phyloP scores from a whole-genome alignment of 2,113 vertebrate genomes.

The Arvicanthis niloticus region DNA sequence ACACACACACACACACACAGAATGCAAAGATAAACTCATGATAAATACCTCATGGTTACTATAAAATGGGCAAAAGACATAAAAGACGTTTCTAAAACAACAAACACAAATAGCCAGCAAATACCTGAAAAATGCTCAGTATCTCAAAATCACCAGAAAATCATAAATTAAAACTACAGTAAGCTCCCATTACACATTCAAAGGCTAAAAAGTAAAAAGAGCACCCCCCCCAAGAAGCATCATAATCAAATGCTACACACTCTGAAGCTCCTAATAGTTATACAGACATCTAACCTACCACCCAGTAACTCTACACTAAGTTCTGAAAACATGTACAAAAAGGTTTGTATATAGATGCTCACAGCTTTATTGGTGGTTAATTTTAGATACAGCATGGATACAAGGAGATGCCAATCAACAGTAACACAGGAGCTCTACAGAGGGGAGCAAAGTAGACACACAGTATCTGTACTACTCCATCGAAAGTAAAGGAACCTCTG shows the following conservation, averaged over 20 bases:
- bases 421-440: not conserved
- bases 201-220: not conserved
- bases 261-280: not conserved
- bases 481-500: not conserved
- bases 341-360: not conserved
- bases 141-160: not conserved
- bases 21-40: not conserved
- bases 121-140: not conserved
- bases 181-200: not conserved
- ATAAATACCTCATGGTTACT: not conserved
- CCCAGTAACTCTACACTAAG: not conserved
- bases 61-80: not conserved
- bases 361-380: not conserved
- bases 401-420: not conserved
- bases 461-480: not conserved
- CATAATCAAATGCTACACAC: too few species aligned
- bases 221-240: not conserved
- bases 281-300: not conserved
- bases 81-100: not conserved
- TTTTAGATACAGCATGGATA: not conserved
- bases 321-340: conserved; percentile 32
- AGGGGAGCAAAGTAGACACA: not conserved
- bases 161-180: conserved; percentile 15
- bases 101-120: not conserved
- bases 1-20: not conserved